Percentiles rank a stretch among this genome's conserved stretches.
Conservation (phyloP, 53 echinoderm and acorn worm genomes). For the Pentamera pediparva region DNA sequence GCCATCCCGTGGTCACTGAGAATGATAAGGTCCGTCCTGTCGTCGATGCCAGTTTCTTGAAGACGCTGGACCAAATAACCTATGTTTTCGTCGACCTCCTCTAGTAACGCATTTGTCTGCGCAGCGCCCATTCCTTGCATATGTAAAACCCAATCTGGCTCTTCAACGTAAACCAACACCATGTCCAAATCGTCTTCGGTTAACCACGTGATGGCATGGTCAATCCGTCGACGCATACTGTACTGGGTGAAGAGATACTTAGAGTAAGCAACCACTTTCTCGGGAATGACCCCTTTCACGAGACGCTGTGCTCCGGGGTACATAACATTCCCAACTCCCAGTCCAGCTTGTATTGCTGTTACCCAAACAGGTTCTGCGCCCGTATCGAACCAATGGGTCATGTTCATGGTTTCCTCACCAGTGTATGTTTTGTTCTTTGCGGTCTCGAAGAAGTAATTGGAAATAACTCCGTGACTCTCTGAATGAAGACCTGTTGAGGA, state of each 20-base stretch:
- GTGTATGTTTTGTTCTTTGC: conserved; percentile 40
- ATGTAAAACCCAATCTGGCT: conserved; percentile 60
- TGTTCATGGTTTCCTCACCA: conserved; percentile 45
- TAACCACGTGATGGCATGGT: conserved; percentile 65
- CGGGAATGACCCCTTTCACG: conserved; percentile 62
- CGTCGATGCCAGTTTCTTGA: conserved; percentile 40
- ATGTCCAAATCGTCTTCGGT: conserved; percentile 70
- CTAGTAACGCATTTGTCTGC: conserved; percentile 19
- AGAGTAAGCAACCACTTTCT: conserved; percentile 12
- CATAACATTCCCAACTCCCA: conserved; percentile 77
- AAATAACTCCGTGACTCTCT: conserved; percentile 84
- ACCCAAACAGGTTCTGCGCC: conserved; percentile 79
- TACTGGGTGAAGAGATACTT: conserved; percentile 1
- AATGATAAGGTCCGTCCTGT: conserved; percentile 59
- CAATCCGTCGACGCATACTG: conserved; percentile 43
- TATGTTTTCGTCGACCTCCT: conserved; percentile 64
- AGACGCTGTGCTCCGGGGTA: conserved; percentile 82
- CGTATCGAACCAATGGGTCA: conserved; percentile 59
- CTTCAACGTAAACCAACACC: conserved; percentile 62
- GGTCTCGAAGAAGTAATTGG: conserved; percentile 62
- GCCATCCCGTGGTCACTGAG: conserved; percentile 77
- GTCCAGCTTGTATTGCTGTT: conserved; percentile 62
- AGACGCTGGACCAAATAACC: conserved; percentile 58
- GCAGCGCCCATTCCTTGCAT: conserved; percentile 45
- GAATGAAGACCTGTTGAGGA: conserved; percentile 59